Evolutionary conservation across 2,113 vertebrate genomes (phyloP), one percentile per base, ranked within the genome.

Genomic region (Anguilla japonica): DNA sequence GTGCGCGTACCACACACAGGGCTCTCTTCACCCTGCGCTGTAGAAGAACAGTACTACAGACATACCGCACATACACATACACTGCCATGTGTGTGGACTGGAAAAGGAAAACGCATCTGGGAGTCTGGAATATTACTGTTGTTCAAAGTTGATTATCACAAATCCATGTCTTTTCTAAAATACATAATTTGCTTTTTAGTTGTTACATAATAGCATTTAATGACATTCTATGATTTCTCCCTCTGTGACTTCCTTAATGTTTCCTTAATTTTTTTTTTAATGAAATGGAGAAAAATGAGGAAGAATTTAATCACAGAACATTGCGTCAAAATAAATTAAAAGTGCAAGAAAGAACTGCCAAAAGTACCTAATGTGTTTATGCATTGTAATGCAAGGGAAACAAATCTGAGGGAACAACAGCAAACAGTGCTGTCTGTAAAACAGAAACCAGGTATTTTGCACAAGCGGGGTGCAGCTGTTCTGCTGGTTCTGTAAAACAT

Each of bases 221-320:
- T 75, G 71, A 75, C 71, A 34, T 75, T 71, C 20, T 20, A 5
- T 20, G 1, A 34, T 34, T 34, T n/a, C 50, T 80, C 41, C 84
- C 50, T 80, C 50, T 53, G 46, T 53, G 84, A 85, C 60, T 80
- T 34, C 16, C 34, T 41, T 79, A 53, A 75, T 41, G 26, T 56
- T 56, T 56, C n/a, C 50, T 11, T 53, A 11, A 53, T 6, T 13
- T 26, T 75, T 34, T 75, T 34, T 75, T 2, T 34, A 53, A 60
- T 80, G 50, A 84, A 85, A 85, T 13, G 11, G 63, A 85, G 80
- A 81, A 80, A 80, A 41, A 81, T 81, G 80, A 41, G 26, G 18
- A 41, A 41, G 39, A 1, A 34, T 57, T 39, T 57, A 85, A 85
- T 80, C 46, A 22, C 4, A 50, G 53, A 85, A 81, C 3, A 39